Evolutionary conservation across 2,888 invertebrate genomes (phyloP).

Genomic region (Caenorhabditis wallacei): DNA sequence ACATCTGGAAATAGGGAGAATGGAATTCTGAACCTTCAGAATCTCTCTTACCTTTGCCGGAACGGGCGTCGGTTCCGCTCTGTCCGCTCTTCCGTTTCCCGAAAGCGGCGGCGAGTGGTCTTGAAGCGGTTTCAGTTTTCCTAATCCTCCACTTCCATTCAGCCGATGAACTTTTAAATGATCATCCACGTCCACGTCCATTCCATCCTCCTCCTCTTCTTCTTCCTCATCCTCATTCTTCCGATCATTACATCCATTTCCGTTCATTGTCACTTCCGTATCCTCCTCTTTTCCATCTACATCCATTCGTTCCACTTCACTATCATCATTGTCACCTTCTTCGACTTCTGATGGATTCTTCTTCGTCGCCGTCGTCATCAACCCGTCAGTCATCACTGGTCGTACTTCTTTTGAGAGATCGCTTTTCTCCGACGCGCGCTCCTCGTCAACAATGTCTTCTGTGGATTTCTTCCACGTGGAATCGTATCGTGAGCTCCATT

Average conservation of each 20-base stretch:
- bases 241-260: constrained; percentile 14
- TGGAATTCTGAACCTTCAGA: constrained; percentile 7
- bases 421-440: constrained; percentile 36
- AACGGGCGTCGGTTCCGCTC: constrained; percentile 72
- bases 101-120: constrained; percentile 60
- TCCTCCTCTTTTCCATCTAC: constrained; percentile 57
- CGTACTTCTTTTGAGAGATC: constrained; percentile 23
- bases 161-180: neutral
- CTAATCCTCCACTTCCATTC: constrained; percentile 7
- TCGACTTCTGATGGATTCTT: neutral
- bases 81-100: constrained; percentile 76
- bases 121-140: constrained; percentile 46
- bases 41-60: constrained; percentile 65
- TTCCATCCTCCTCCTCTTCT: neutral
- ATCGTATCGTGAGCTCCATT: constrained; percentile 57
- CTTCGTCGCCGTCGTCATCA: too few relatives aligned
- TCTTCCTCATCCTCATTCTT: constrained; percentile 1
- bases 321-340: constrained; percentile 34
- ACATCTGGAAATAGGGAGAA: constrained; percentile 53
- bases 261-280: constrained; percentile 53
- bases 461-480: constrained; percentile 40
- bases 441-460: constrained; percentile 18
- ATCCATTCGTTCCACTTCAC: constrained; percentile 64
- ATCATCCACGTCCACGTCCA: constrained; percentile 25
- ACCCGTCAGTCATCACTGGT: neutral